These are phyloP conservation scores for Podilymbus podiceps DNA, from an alignment of 2,113 vertebrate species.

Conservation along the genomic window DNA sequence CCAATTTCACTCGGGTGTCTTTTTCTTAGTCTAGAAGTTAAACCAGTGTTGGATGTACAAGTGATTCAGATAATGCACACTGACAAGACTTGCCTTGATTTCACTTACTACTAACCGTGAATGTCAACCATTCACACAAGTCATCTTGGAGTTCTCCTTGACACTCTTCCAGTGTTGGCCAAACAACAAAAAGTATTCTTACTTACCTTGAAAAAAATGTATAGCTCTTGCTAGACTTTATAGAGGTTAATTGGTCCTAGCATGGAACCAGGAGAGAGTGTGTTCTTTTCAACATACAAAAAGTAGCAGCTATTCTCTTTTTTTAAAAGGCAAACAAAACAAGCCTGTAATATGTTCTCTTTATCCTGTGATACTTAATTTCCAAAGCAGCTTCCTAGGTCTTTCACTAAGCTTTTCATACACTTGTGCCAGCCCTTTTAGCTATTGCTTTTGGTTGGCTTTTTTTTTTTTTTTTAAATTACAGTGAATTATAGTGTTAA, in stretches of 20 bases:
- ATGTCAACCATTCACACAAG: not conserved
- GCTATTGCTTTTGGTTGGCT: not conserved
- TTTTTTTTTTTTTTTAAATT: not conserved
- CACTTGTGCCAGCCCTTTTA: not conserved
- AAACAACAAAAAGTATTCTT: not conserved
- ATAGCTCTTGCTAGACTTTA: not conserved
- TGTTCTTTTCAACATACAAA: not conserved
- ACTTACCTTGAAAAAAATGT: not conserved
- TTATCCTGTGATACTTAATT: not conserved
- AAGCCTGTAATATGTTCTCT: not conserved
- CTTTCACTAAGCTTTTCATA: not conserved
- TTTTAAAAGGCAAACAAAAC: not conserved
- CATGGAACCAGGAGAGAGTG: not conserved
- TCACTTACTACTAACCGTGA: not conserved
- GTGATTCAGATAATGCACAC: not conserved
- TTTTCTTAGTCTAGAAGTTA: not conserved
- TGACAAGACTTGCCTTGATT: not conserved
- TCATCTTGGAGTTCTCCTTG: not conserved
- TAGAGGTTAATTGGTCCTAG: not conserved
- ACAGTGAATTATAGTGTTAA: not conserved
- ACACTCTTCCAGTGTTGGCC: not conserved
- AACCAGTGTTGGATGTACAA: not conserved
- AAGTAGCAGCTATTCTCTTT: not conserved
- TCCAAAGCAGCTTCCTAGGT: not conserved
- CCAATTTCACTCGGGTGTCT: not conserved